Evolutionary conservation across 2,113 vertebrate genomes (phyloP), one percentile per base, ranked within the genome.

Genomic region (Zapornia atra): DNA sequence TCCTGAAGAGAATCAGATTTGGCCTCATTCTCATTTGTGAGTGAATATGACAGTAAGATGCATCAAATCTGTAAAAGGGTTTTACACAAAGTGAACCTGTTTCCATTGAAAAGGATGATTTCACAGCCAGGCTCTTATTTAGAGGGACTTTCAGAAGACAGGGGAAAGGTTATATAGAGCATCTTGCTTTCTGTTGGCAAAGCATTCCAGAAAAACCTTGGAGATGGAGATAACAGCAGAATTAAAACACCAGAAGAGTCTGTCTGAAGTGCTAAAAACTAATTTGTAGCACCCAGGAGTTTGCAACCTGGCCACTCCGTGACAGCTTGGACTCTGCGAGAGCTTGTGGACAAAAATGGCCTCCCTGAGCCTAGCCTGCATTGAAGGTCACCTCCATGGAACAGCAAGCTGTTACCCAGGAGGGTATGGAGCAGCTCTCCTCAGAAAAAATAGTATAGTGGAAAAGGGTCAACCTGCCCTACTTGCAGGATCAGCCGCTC

Each of bases 181-280:
- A 76, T 83, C 73, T 50, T 76, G 18, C 20, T 48, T 88, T 92
- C 51, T 61, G 18, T 57, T 86, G 92, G 76, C 76, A 90, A 94
- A 92, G 33, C 15, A 3, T 68, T 88, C 60, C 68, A 83, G 60
- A 73, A 46, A 70, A 77, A 59, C 5, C 22, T 88, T 68, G 5
- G 60, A 78, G 80, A 40, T 24, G 25, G 40, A 79, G 38, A 2
- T 36, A 92, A 86, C n/a, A 83, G 65, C 76, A 68, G 65, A 90
- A 54, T 24, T 24, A 48, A 86, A 90, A 69, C 82, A 86, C 68
- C 61, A 76, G 83, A 93, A 63, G 82, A 60, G 15, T 29, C 71
- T 46, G 48, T 84, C 50, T 53, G 71, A 95, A 88, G 92, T 84
- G 88, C 61, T 93, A 96, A 88, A 94, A 93, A 86, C n/a, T 92